Evolutionary conservation across 2,113 vertebrate genomes (phyloP).

Genomic region (Apodemus sylvaticus): DNA sequence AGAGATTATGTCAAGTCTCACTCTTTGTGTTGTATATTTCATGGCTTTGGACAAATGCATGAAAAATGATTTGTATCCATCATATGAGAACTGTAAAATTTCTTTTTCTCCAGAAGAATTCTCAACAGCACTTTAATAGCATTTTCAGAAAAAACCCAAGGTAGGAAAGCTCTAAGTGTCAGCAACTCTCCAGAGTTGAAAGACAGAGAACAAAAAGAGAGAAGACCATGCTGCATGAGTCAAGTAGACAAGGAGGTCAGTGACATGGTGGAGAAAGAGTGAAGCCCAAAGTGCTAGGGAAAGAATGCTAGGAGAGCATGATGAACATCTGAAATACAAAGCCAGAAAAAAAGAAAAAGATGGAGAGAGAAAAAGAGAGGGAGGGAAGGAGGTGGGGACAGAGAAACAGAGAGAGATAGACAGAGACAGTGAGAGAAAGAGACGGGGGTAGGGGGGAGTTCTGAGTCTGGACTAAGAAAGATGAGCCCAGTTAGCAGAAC

Average conservation of each 20-base stretch:
- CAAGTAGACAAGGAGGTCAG: no score
- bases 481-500: neutral
- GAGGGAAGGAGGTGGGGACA: fast-evolving
- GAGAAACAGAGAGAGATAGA: neutral
- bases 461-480: neutral
- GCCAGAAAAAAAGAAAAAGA: neutral
- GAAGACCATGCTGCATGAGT: neutral
- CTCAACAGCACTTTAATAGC: neutral
- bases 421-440: neutral
- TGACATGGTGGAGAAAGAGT: neutral
- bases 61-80: neutral
- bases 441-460: no score
- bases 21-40: neutral
- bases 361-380: neutral
- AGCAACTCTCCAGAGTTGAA: no score
- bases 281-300: neutral
- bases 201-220: neutral
- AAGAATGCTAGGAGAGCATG: no score
- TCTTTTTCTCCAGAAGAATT: neutral
- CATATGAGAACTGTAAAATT: neutral
- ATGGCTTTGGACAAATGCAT: neutral
- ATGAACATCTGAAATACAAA: no score
- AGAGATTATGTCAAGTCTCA: neutral
- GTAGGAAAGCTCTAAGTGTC: neutral
- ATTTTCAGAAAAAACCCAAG: neutral